Conservation (phyloP, 2,888 invertebrate genomes). For the Willowsia nigromaculata region DNA sequence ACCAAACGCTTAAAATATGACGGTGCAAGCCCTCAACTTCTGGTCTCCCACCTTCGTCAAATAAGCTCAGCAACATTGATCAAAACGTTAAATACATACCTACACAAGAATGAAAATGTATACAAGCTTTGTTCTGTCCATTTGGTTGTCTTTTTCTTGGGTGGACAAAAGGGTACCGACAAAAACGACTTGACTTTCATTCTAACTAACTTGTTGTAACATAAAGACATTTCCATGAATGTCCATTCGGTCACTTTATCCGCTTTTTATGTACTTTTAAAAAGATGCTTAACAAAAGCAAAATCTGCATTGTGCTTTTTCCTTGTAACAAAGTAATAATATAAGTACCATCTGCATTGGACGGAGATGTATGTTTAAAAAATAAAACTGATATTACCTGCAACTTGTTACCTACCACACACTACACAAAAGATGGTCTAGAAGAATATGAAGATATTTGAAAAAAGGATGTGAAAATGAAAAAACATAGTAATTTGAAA, state of each 20-base stretch:
- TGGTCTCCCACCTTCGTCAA: neutral
- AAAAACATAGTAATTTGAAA: too few relatives aligned
- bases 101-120: neutral
- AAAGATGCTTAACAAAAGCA: constrained; percentile 29
- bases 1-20: too few relatives aligned
- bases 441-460: too few relatives aligned
- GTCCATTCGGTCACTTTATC: constrained; percentile 32
- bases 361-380: too few relatives aligned
- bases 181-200: constrained; percentile 8
- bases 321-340: too few relatives aligned
- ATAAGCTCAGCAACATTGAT: constrained; percentile 17
- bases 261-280: constrained; percentile 47
- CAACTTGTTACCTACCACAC: too few relatives aligned
- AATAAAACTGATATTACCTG: too few relatives aligned
- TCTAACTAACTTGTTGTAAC: constrained; percentile 8
- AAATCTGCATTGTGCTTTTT: constrained; percentile 1
- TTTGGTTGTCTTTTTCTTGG: constrained; percentile 32
- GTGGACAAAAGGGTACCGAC: constrained; percentile 51
- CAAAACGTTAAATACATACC: neutral
- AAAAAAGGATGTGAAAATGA: too few relatives aligned
- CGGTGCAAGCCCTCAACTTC: neutral
- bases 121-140: neutral
- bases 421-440: too few relatives aligned
- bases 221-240: constrained; percentile 41
- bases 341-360: too few relatives aligned